Conservation (phyloP, 2,888 invertebrate species). For the Acanthosepion lycidas region DNA sequence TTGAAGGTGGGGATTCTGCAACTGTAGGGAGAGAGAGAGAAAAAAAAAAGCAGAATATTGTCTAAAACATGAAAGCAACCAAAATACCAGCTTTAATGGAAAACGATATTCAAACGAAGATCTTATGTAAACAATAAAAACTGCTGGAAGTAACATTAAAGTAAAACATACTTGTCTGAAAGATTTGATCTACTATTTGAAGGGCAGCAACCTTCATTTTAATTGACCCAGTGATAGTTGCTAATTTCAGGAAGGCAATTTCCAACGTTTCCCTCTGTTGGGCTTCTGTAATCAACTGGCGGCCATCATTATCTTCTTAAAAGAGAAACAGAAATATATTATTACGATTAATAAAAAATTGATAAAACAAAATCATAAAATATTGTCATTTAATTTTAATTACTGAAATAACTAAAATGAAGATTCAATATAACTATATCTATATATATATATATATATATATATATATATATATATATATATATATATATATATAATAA, state of each 20-base stretch:
- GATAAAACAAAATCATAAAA: background rate
- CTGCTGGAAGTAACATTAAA: too few species aligned
- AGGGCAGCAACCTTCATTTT: background rate
- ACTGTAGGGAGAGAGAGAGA: too few species aligned
- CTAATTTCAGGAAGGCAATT: background rate
- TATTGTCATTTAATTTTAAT: background rate
- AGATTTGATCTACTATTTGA: background rate
- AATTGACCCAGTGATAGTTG: background rate
- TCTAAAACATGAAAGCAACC: too few species aligned
- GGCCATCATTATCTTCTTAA: background rate
- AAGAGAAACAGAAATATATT: background rate
- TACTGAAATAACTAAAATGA: background rate
- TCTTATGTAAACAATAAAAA: too few species aligned
- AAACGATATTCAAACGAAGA: too few species aligned
- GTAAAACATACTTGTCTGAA: background rate
- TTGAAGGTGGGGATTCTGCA: too few species aligned
- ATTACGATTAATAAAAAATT: background rate
- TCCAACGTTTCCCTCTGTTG: background rate
- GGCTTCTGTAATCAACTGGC: background rate
- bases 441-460: too few species aligned
- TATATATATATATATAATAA: too few species aligned
- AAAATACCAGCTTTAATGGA: too few species aligned
- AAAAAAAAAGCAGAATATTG: too few species aligned
- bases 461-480: too few species aligned
- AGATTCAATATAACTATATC: background rate